A percentile compares a stretch with the other conserved stretches of the same genome.
Evolutionary conservation across 2,888 invertebrate species (phyloP).

Genomic region (Entomobrya proxima): DNA sequence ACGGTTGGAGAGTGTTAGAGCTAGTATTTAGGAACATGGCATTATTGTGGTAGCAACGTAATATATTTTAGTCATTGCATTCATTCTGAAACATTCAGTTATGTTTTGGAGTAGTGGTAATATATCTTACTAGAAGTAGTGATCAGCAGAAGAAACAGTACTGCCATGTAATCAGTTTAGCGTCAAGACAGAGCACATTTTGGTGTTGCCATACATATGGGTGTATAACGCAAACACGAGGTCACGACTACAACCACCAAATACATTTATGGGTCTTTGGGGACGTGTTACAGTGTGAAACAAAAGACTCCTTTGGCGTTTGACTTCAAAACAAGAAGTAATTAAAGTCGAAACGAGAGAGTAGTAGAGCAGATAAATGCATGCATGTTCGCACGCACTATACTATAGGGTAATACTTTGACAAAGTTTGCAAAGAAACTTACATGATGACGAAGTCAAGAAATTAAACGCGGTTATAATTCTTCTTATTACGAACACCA

Average conservation of each 20-base stretch:
- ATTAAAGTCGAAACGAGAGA: conserved; percentile 38
- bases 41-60: no score
- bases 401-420: background rate
- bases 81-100: no score
- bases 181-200: no score
- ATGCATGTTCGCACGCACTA: background rate
- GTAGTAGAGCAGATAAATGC: background rate
- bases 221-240: background rate
- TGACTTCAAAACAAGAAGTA: background rate
- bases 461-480: no score
- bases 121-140: no score
- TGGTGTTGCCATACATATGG: background rate
- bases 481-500: no score
- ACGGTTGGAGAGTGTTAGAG: background rate
- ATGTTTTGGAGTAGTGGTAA: no score
- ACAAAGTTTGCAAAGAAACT: no score
- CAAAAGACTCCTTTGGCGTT: conserved; percentile 27
- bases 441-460: no score
- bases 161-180: no score
- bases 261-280: conserved; percentile 12
- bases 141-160: no score
- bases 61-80: no score
- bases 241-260: background rate
- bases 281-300: conserved; percentile 27
- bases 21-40: background rate